Evolutionary conservation across 2,797 vertebrate species (phyloP).

Genomic region (Miichthys miiuy): DNA sequence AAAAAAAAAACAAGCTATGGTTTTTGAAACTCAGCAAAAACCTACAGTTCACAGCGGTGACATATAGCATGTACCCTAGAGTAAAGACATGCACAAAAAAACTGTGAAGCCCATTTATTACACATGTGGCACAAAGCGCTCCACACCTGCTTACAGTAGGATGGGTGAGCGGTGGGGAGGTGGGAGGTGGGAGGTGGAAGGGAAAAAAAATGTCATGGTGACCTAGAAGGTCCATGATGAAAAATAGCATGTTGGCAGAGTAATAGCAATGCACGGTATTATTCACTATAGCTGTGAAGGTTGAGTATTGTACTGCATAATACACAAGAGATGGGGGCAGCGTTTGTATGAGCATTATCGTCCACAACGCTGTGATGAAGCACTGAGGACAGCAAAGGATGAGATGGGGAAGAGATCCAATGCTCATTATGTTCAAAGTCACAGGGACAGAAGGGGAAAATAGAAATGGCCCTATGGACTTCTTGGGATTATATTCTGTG

Average conservation of each 20-base stretch:
- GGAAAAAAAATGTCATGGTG: slow-evolving; percentile 74
- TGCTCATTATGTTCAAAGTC: slow-evolving; percentile 66
- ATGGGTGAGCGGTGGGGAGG: slow-evolving; percentile 36
- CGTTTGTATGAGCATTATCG: slow-evolving; percentile 44
- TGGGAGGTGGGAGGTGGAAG: slow-evolving; percentile 40
- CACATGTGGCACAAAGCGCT: slow-evolving; percentile 47
- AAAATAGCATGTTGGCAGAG: slow-evolving; percentile 66
- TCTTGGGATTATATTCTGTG: slow-evolving; percentile 55
- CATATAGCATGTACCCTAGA: slow-evolving; percentile 30
- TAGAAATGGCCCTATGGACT: slow-evolving; percentile 46
- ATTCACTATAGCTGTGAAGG: slow-evolving; percentile 66
- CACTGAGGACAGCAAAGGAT: slow-evolving; percentile 43
- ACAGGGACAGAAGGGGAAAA: slow-evolving; percentile 36
- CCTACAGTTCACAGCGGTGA: slow-evolving; percentile 10
- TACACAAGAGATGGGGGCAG: slow-evolving; percentile 42
- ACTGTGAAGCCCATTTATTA: slow-evolving; percentile 64
- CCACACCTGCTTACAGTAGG: slow-evolving; percentile 47
- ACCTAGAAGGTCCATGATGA: slow-evolving; percentile 74
- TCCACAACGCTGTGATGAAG: slow-evolving; percentile 55
- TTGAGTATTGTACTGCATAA: slow-evolving; percentile 60
- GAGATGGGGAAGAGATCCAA: slow-evolving; percentile 47
- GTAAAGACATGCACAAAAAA: slow-evolving; percentile 27
- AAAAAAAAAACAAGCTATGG: neutral
- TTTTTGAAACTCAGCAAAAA: slow-evolving; percentile 58
- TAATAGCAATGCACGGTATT: slow-evolving; percentile 56